These are phyloP conservation scores for Nasonovia ribisnigri DNA, from an alignment of 2,888 invertebrate genomes.

Conservation along the genomic window DNA sequence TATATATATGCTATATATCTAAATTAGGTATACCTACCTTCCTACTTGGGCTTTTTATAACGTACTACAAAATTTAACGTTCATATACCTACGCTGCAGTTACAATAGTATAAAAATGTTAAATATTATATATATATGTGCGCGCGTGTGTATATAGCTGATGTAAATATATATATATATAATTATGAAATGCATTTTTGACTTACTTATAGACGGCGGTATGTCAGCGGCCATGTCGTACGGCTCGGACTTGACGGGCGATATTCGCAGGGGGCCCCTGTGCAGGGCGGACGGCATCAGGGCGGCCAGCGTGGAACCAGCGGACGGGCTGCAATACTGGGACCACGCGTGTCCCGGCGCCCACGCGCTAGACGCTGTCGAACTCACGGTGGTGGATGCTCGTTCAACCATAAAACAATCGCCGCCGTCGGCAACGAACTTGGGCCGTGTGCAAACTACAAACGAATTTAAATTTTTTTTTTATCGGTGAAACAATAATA, in stretches of 20 bases:
- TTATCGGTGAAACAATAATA: background rate
- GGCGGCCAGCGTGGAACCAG: constrained; percentile 67
- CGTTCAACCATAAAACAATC: constrained; percentile 63
- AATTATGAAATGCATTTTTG: background rate
- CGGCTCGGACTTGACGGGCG: constrained; percentile 73
- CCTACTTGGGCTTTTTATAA: background rate
- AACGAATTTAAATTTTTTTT: constrained; percentile 4
- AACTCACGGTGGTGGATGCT: constrained; percentile 62
- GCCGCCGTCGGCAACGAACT: constrained; percentile 45
- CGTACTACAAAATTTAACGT: background rate
- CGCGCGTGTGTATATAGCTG: background rate
- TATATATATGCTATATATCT: background rate
- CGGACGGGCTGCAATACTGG: constrained; percentile 66
- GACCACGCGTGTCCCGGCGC: constrained; percentile 67
- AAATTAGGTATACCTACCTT: background rate
- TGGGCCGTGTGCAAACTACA: constrained; percentile 52
- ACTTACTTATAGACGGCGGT: constrained; percentile 71
- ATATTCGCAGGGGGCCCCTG: constrained; percentile 71
- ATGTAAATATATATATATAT: background rate
- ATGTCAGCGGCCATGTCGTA: constrained; percentile 70
- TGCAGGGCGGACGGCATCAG: constrained; percentile 68
- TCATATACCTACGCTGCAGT: background rate
- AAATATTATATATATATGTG: no score
- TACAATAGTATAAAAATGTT: no score
- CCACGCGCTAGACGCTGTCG: constrained; percentile 64